Evolutionary conservation across 2,113 vertebrate genomes (phyloP), one percentile per base, ranked within the genome.

Genomic region (western clawed frog (Xenopus tropicalis)): DNA sequence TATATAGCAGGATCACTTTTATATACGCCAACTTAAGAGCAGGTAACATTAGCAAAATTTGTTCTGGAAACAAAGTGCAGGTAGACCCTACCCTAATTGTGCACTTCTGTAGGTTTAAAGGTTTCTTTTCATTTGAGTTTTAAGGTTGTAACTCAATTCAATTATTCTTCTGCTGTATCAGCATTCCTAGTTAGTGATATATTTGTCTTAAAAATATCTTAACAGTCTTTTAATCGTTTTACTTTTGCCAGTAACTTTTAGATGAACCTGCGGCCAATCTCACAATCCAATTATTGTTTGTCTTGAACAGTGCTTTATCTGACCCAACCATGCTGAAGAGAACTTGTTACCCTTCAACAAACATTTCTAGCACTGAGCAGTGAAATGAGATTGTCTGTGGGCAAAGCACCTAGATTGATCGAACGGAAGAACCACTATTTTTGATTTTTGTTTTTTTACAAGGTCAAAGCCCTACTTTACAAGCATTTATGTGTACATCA

Each of bases 281-380:
- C 54, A 66, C 72, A 61, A 74, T 74, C 64, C 72, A 74, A 74
- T 67, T 67, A 74, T 63, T 23, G 66, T 74, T 54, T 67, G 63
- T 74, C 64, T 74, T 48, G 57, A 66, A 52, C 58, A 67, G 66
- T 74, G 66, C 63, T 74, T 74, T 67, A 67, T 66, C 64, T 74
- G 64, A 67, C 63, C 72, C 72, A 74, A 74, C 63, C 63, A 74
- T 42, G 54, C 72, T 67, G 56, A 59, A 66, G 64, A 66, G 64
- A 74, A 66, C 72, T 66, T 67, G 64, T 56, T 74, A 67, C 52
- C 66, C 64, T 59, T 67, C 52, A 71, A 37, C 57, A 71, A 42
- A 61, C 57, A 70, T 70, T 61, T 22, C 69, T 61, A 70, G 69
- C 58, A 63, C 46, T 71, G 70, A 71, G 58, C 70, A 63, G 59